phyloP scores from a whole-genome alignment of 2,113 vertebrate genomes.

The Pedionomus torquatus region DNA sequence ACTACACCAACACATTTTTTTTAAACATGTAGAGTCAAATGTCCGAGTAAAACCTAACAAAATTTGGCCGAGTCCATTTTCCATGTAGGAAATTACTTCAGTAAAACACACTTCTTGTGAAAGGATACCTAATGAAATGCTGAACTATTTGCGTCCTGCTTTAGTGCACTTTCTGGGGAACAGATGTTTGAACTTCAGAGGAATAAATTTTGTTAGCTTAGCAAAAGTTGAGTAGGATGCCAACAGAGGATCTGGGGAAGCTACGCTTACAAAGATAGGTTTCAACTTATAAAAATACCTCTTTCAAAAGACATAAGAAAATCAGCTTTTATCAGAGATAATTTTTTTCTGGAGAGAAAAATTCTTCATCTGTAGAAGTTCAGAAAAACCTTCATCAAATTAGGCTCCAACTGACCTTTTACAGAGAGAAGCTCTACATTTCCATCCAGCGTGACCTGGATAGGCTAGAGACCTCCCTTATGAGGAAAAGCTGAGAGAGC shows the following conservation, averaged over 20 bases:
- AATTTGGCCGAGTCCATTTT: neutral
- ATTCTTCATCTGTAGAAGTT: neutral
- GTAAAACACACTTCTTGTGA: neutral
- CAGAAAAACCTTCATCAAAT: neutral
- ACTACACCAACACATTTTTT: neutral
- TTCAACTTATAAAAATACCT: neutral
- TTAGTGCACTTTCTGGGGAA: neutral
- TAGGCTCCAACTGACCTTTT: neutral
- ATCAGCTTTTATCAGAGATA: neutral
- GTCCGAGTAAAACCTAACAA: neutral
- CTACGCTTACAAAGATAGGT: neutral
- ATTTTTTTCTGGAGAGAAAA: neutral
- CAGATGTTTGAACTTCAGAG: neutral
- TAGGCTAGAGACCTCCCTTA: too few relatives aligned
- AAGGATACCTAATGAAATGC: neutral
- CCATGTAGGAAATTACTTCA: neutral
- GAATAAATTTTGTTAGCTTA: neutral
- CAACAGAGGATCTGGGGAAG: neutral
- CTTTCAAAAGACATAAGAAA: neutral
- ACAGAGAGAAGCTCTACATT: neutral
- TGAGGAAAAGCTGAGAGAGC: too few relatives aligned
- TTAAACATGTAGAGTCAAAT: neutral
- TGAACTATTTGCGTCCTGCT: neutral
- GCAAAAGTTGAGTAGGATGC: neutral
- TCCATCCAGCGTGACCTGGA: neutral